Percentiles rank a stretch among this genome's conserved stretches.
These are phyloP conservation scores for Oryzias javanicus DNA, from an alignment of 2,113 vertebrate species.

Conservation along the genomic window DNA sequence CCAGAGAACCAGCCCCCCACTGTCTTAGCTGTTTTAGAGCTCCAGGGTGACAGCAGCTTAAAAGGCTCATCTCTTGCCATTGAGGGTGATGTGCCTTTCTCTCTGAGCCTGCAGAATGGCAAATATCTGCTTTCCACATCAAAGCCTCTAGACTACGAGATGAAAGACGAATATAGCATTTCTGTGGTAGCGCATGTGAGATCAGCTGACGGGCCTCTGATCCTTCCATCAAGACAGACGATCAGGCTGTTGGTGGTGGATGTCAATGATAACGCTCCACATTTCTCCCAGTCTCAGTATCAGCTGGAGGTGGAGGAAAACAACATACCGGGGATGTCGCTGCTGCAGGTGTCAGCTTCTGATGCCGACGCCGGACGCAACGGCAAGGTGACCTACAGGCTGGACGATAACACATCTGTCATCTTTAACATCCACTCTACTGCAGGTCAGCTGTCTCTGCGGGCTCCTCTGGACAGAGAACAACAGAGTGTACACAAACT, in stretches of 20 bases:
- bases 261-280: constrained; percentile 76
- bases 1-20: constrained; percentile 76
- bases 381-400: constrained; percentile 66
- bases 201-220: constrained; percentile 29
- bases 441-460: constrained; percentile 66
- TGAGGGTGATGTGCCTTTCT: constrained; percentile 69
- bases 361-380: constrained; percentile 71
- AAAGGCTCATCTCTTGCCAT: constrained; percentile 65
- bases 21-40: constrained; percentile 72
- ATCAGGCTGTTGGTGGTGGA: constrained; percentile 71
- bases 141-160: constrained; percentile 76
- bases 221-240: constrained; percentile 27
- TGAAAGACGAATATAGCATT: constrained; percentile 65
- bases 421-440: constrained; percentile 64
- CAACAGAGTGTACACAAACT: constrained; percentile 60
- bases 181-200: constrained; percentile 44
- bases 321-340: constrained; percentile 57
- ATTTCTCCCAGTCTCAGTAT: constrained; percentile 62
- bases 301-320: constrained; percentile 72
- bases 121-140: constrained; percentile 79
- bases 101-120: constrained; percentile 69
- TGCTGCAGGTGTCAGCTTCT: constrained; percentile 63
- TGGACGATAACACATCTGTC: constrained; percentile 42
- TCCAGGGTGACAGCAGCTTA: constrained; percentile 58
- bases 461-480: constrained; percentile 72